phyloP scores from a whole-genome alignment of 2,113 vertebrate genomes.

The Bungarus multicinctus region DNA sequence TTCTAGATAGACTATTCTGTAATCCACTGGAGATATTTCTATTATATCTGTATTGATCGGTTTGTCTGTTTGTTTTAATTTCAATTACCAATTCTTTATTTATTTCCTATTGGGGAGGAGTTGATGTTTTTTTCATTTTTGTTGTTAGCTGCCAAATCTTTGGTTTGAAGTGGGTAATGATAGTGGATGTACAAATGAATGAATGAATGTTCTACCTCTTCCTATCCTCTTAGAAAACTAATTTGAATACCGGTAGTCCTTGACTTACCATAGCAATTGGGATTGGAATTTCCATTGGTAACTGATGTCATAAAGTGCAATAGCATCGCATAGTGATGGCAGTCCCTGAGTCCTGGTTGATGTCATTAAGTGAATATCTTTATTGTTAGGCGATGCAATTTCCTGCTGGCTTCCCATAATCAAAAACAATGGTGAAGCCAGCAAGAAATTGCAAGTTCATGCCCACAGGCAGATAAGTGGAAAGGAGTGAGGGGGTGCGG shows the following conservation, averaged over 20 bases:
- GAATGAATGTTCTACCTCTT: neutral
- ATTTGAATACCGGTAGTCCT: neutral
- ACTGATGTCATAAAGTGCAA: neutral
- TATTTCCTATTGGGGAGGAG: neutral
- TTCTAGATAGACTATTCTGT: neutral
- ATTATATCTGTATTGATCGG: neutral
- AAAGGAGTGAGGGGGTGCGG: neutral
- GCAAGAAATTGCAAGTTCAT: neutral
- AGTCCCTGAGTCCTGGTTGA: neutral
- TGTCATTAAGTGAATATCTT: neutral
- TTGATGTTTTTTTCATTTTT: neutral
- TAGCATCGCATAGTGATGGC: neutral
- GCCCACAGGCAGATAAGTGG: no score
- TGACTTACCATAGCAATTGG: neutral
- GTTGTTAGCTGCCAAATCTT: neutral
- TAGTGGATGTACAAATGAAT: neutral
- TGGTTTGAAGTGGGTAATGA: neutral
- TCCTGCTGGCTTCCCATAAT: neutral
- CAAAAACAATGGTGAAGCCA: neutral
- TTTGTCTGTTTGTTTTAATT: neutral
- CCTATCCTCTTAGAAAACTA: neutral
- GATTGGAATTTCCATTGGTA: neutral
- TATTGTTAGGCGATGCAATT: neutral
- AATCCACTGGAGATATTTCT: neutral
- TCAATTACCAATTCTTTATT: neutral